Conservation (phyloP, 2,888 invertebrate species). For the Calameuta pallipes region DNA sequence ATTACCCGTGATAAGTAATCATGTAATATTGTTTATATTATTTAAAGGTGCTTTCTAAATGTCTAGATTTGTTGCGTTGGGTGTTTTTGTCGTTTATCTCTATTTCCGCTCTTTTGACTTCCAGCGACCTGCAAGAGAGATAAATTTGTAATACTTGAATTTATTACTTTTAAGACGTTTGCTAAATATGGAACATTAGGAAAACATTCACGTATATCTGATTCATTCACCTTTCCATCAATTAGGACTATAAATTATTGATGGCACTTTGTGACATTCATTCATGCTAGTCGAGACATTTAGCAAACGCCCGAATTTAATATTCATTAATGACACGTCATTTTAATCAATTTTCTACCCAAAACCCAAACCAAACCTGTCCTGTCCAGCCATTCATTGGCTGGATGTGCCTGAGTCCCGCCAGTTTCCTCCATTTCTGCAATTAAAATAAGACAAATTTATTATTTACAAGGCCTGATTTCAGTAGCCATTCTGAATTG, state of each 20-base stretch:
- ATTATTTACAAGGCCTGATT: neutral
- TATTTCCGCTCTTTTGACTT: neutral
- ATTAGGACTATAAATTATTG: neutral
- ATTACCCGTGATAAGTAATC: neutral
- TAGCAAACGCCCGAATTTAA: neutral
- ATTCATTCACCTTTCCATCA: neutral
- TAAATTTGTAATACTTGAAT: neutral
- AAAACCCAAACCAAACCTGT: slow-evolving; percentile 58
- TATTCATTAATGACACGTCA: slow-evolving; percentile 18
- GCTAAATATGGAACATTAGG: neutral
- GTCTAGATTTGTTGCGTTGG: neutral
- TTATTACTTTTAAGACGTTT: neutral
- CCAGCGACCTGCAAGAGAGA: neutral
- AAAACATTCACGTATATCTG: neutral
- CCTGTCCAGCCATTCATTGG: slow-evolving; percentile 47
- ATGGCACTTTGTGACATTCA: neutral
- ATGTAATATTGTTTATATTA: neutral
- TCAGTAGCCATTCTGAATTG: neutral
- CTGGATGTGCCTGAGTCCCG: slow-evolving; percentile 52
- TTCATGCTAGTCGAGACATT: neutral
- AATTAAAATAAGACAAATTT: slow-evolving; percentile 28
- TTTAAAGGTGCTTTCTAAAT: neutral
- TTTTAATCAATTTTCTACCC: slow-evolving; percentile 51
- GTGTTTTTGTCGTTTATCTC: neutral
- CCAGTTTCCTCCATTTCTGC: slow-evolving; percentile 54